Evolutionary conservation across 2,113 vertebrate species (phyloP).

Genomic region (Apodemus speciosus): DNA sequence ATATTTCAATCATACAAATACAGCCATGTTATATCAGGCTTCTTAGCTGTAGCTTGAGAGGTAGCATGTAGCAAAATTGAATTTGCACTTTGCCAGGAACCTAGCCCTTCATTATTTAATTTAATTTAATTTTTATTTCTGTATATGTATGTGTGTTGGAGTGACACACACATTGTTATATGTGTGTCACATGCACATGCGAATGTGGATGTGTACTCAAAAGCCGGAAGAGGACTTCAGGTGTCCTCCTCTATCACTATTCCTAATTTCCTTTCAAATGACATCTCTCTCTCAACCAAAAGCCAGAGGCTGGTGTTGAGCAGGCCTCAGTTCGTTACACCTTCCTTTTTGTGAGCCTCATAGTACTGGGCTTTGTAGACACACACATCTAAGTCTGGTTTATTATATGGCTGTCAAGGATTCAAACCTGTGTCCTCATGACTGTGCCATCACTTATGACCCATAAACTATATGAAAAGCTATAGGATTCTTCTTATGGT

Average conservation of each 20-base stretch:
- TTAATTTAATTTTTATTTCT: neutral
- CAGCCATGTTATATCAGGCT: neutral
- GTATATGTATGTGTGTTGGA: neutral
- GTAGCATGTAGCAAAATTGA: neutral
- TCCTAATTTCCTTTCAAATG: neutral
- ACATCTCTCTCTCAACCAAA: neutral
- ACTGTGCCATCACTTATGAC: neutral
- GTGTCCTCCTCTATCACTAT: neutral
- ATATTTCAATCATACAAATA: neutral
- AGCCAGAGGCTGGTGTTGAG: neutral
- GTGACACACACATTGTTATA: no score
- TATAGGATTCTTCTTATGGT: neutral
- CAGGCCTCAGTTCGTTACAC: neutral
- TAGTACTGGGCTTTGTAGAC: neutral
- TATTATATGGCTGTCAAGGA: no score
- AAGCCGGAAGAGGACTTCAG: neutral
- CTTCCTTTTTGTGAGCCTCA: neutral
- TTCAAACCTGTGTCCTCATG: neutral
- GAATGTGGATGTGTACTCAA: no score
- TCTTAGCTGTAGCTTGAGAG: neutral
- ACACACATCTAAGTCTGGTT: neutral
- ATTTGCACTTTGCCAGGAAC: neutral
- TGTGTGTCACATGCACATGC: neutral
- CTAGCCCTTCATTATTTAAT: neutral
- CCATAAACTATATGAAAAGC: slow-evolving; percentile 15